Evolutionary conservation across 2,888 invertebrate genomes (phyloP).

Genomic region (Drosophila sordidula): DNA sequence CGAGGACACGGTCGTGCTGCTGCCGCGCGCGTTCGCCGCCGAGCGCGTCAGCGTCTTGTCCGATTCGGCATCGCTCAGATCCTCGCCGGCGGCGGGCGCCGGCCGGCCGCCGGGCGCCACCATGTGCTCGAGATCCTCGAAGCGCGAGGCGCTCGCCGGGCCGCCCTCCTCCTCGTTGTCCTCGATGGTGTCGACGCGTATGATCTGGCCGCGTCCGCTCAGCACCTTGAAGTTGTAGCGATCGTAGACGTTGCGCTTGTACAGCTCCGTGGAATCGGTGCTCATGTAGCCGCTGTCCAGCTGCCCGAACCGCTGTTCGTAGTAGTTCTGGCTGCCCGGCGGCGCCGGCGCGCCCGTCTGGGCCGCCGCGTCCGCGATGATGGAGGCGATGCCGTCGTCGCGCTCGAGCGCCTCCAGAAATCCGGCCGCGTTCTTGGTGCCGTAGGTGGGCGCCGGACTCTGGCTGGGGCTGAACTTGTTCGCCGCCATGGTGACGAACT

Average conservation of each 20-base stretch:
- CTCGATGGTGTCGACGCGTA: conserved; percentile 83
- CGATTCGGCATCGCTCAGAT: conserved; percentile 79
- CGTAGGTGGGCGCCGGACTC: conserved; percentile 82
- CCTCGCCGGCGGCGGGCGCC: conserved; percentile 45
- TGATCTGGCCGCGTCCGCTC: conserved; percentile 78
- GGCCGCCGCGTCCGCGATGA: conserved; percentile 81
- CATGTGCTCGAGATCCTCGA: conserved; percentile 80
- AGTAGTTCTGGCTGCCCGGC: conserved; percentile 74
- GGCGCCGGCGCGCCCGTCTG: conserved; percentile 58
- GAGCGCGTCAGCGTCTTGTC: conserved; percentile 80
- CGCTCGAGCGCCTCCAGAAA: conserved; percentile 77
- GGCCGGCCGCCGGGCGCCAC: conserved; percentile 62
- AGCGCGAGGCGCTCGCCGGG: conserved; percentile 61
- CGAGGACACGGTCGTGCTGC: conserved; percentile 64
- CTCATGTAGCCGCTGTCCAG: conserved; percentile 94
- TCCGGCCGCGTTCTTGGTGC: conserved; percentile 67
- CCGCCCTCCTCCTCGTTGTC: conserved; percentile 71
- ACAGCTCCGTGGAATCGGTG: conserved; percentile 90
- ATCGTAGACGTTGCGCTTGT: conserved; percentile 86
- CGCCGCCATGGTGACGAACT: conserved; percentile 85
- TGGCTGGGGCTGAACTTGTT: conserved; percentile 84
- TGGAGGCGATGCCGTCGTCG: conserved; percentile 84
- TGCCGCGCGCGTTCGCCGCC: conserved; percentile 49
- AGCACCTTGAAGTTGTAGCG: conserved; percentile 84
- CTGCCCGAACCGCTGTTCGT: conserved; percentile 85